These are phyloP conservation scores for rabbit (Oryctolagus cuniculus) DNA, from an alignment of 2,113 vertebrate genomes.

Conservation along the genomic window mOryCun1.1 NC_091435.1:86646501-86647000, in stretches of 20 bases:
- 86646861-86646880: neutral
- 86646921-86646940: conserved; percentile 10
- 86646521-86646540: neutral
- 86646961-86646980: neutral
- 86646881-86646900: conserved; percentile 28
- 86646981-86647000: neutral
- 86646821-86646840: conserved; percentile 44
- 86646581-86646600: neutral
- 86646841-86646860: conserved; percentile 55
- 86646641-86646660: neutral
- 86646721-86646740: neutral
- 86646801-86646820: conserved; percentile 30
- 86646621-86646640: neutral
- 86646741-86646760: neutral
- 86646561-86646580: neutral
- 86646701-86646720: neutral
- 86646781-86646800: neutral
- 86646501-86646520: neutral
- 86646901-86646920: conserved; percentile 57
- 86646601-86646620: neutral
- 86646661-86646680: neutral
- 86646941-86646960: conserved; percentile 20
- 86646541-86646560: neutral
- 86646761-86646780: neutral
- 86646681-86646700: neutral